Base-by-base conservation (phyloP, 2,888 invertebrate species). In the Lasioglossum pauxillum region DNA sequence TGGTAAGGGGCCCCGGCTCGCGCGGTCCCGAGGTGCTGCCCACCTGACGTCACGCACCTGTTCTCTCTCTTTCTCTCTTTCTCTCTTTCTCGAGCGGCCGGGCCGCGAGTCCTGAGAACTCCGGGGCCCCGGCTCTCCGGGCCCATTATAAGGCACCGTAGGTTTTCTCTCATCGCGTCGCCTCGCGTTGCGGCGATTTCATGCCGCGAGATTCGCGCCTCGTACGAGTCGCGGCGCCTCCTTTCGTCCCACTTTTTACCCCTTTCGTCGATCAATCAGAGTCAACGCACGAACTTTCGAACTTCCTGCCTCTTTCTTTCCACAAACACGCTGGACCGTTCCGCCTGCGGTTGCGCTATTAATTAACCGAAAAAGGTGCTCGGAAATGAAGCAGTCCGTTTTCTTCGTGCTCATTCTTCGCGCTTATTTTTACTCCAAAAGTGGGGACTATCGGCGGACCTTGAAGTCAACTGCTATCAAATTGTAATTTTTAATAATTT, bases 1-100 rank as follows among this genome's bases (percentile, higher is more conserved):
- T 88, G 84, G 85, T 81, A 82, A 88, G 90, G 92, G 73, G 87
- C 82, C 91, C 92, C 91, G 89, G 90, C 91, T 91, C 91, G 90
- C 91, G 91, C 92, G 93, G 93, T 93, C 93, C 93, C 93, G 93
- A 93, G 91, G 92, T 90, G 92, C 94, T 93, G 93, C 93, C 95
- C 95, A 95, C 94, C 94, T 94, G 95, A 95, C 94, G 94, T 94
- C 94, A 95, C 92, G 93, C 95, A 95, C 95, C 95, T 95, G 95
- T 94, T 94, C 93, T 92, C 92, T 91, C 93, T 91, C 83, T 89
- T 84, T 91, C 92, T 90, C 92, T 91, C 83, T 89, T 84, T 91
- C 92, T 90, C 92, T 53, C 53, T 53, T 53, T 53, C 53, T 53
- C 53, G 23, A 19, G 23, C 8, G 69, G 23, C 73, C 16, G 75